Conservation (phyloP, 1,140 invertebrate genomes). For the Neodiprion fabricii region DNA sequence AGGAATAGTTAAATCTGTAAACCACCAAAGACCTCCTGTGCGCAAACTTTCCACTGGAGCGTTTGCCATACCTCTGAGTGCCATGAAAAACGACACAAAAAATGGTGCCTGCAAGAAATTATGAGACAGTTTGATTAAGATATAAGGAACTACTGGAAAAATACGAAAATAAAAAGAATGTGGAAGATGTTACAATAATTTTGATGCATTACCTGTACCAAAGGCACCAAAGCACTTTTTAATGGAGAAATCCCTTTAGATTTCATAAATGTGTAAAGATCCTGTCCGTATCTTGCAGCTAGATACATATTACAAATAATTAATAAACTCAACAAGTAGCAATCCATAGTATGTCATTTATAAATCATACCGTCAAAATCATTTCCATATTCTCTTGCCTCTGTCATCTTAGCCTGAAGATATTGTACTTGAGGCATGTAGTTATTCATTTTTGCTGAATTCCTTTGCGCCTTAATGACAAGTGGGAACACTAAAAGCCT, state of each 20-base stretch:
- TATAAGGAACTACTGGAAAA: neutral
- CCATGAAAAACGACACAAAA: slow-evolving; percentile 91
- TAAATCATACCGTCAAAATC: slow-evolving; percentile 69
- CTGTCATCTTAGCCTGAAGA: slow-evolving; percentile 81
- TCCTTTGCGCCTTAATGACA: slow-evolving; percentile 79
- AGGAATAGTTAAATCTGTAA: slow-evolving; percentile 86
- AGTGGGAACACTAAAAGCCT: slow-evolving; percentile 82
- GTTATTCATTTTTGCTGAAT: slow-evolving; percentile 80
- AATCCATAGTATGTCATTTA: slow-evolving; percentile 9
- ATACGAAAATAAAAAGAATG: neutral
- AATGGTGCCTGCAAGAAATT: slow-evolving; percentile 73
- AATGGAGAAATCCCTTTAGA: slow-evolving; percentile 81
- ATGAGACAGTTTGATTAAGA: slow-evolving; percentile 14
- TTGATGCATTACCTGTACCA: slow-evolving; percentile 72
- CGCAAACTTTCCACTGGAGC: slow-evolving; percentile 87
- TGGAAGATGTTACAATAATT: slow-evolving; percentile 6
- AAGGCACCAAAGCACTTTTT: slow-evolving; percentile 80
- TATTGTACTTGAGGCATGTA: slow-evolving; percentile 80
- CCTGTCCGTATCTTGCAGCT: slow-evolving; percentile 74
- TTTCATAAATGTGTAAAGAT: slow-evolving; percentile 82
- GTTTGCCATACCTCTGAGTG: slow-evolving; percentile 82
- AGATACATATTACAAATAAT: slow-evolving; percentile 33
- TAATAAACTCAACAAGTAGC: slow-evolving; percentile 16
- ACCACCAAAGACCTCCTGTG: slow-evolving; percentile 91
- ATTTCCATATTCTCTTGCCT: slow-evolving; percentile 83